Conservation (phyloP, 2,113 vertebrate genomes). For the Engraulis encrasicolus region DNA sequence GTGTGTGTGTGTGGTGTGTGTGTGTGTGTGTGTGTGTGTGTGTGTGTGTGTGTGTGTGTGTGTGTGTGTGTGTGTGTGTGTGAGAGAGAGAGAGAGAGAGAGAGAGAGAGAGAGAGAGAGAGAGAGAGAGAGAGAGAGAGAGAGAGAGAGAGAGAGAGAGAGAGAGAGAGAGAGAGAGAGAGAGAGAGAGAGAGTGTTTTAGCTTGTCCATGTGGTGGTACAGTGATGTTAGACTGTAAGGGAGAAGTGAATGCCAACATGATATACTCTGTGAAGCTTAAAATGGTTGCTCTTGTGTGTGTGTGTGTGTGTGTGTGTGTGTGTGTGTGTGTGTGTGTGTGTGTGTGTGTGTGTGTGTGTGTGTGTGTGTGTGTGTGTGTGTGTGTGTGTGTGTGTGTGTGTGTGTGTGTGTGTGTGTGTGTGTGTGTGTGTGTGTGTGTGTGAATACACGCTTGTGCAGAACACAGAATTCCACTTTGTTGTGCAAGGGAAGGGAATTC, state of each 20-base stretch:
- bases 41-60: slow-evolving; percentile 3
- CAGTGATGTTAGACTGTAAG: no score
- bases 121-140: no score
- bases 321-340: not conserved
- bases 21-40: not conserved
- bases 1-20: not conserved
- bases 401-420: not conserved
- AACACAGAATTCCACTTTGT: not conserved
- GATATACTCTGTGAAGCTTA: no score
- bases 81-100: no score
- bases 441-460: not conserved
- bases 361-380: not conserved
- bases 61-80: not conserved
- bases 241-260: no score
- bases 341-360: slow-evolving; percentile 4
- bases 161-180: no score
- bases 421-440: not conserved
- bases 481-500: not conserved
- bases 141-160: no score
- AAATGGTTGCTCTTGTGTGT: no score
- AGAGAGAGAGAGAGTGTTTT: no score
- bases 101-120: no score
- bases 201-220: no score
- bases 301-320: no score
- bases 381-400: not conserved